phyloP scores from a whole-genome alignment of 1,140 invertebrate genomes.

The Apis florea region DNA sequence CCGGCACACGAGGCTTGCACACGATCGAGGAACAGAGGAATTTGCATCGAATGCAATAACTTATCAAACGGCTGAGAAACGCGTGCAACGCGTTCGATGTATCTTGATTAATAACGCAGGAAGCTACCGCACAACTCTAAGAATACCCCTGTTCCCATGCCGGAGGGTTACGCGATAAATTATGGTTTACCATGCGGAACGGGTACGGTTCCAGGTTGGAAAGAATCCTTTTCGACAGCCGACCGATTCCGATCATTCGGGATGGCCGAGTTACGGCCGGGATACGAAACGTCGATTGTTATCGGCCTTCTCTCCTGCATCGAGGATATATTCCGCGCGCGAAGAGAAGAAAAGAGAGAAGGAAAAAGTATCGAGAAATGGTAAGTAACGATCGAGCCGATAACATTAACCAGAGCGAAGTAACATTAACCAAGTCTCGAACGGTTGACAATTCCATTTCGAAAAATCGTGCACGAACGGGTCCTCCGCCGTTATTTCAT shows the following conservation, averaged over 20 bases:
- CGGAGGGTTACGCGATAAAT: constrained; percentile 61
- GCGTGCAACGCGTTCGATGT: constrained; percentile 51
- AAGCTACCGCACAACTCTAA: constrained; percentile 55
- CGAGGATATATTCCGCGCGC: no score
- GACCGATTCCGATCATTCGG: constrained; percentile 6
- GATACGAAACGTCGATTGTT: no score
- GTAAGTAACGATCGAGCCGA: no score
- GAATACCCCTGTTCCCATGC: constrained; percentile 59
- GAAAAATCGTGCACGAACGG: no score
- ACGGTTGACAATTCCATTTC: no score
- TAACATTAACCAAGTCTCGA: no score
- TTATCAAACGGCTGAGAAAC: constrained; percentile 64
- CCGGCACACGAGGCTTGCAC: neutral
- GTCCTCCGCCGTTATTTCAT: no score
- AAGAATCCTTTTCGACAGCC: constrained; percentile 9
- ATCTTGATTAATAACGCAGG: constrained; percentile 75
- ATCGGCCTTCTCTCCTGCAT: no score
- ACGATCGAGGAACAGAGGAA: constrained; percentile 56
- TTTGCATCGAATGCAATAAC: constrained; percentile 74
- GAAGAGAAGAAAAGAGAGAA: no score
- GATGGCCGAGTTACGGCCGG: neutral
- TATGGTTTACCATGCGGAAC: constrained; percentile 50
- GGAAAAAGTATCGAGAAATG: no score
- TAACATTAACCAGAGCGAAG: no score
- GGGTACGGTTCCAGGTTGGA: neutral